Percentiles rank a stretch among this genome's conserved stretches.
Conservation (phyloP, 2,797 vertebrate genomes). For the Pempheris klunzingeri region DNA sequence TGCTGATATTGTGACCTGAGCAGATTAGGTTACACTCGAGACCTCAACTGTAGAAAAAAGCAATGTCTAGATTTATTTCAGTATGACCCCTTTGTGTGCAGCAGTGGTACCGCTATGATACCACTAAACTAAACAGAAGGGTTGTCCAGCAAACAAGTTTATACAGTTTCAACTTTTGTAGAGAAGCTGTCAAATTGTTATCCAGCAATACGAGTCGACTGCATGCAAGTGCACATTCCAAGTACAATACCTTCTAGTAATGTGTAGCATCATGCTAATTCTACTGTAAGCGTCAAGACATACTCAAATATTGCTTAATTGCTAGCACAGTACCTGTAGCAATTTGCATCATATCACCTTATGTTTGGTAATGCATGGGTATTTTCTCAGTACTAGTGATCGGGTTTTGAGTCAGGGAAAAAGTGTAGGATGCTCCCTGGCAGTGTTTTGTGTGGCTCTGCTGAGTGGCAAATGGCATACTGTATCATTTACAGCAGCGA, state of each 20-base stretch:
- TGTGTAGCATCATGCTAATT: background rate
- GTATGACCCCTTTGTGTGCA: background rate
- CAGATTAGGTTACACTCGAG: background rate
- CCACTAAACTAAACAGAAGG: too few species aligned
- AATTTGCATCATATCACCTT: background rate
- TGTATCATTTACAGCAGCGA: constrained; percentile 39
- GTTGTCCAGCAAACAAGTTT: background rate
- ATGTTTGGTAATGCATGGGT: constrained; percentile 21
- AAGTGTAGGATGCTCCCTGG: background rate
- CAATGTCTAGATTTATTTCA: constrained; percentile 2
- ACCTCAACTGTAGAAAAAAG: background rate
- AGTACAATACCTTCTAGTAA: too few species aligned
- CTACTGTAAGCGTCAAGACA: background rate
- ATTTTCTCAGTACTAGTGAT: constrained; percentile 19
- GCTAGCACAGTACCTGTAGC: background rate
- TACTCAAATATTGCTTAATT: background rate
- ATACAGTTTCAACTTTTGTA: background rate
- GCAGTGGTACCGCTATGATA: too few species aligned
- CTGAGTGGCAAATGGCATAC: background rate
- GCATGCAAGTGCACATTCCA: background rate
- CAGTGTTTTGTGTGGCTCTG: constrained; percentile 1
- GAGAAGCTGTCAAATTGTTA: background rate
- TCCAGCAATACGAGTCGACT: background rate
- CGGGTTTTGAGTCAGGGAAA: too few species aligned
- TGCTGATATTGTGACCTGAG: background rate